phyloP scores from a whole-genome alignment of 2,888 invertebrate genomes.

The Atrina japonica region DNA sequence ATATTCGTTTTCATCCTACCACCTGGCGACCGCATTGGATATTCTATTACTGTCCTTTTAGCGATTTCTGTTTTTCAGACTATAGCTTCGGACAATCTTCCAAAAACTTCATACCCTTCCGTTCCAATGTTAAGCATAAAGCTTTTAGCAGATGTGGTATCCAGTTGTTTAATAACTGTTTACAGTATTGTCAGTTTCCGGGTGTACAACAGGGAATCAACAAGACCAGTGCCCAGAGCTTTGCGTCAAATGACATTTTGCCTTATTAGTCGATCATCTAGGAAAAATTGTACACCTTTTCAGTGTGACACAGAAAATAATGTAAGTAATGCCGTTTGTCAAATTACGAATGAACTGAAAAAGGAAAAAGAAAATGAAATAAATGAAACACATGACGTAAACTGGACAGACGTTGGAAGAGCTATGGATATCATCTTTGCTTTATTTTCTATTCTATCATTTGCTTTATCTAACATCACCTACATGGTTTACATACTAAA shows the following conservation, averaged over 20 bases:
- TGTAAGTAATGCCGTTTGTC: too few relatives aligned
- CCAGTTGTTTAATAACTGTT: background rate
- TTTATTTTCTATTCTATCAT: background rate
- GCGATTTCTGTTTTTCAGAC: constrained; percentile 27
- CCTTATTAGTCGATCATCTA: background rate
- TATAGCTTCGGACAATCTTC: constrained; percentile 18
- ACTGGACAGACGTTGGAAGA: constrained; percentile 8
- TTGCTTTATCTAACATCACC: background rate
- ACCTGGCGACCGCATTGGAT: constrained; percentile 11
- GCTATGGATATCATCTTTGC: background rate
- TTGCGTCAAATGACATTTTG: background rate
- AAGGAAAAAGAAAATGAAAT: too few relatives aligned
- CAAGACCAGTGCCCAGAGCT: background rate
- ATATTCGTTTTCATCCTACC: constrained; percentile 19
- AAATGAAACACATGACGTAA: background rate
- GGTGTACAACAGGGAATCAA: background rate
- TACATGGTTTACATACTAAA: background rate
- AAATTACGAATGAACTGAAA: too few relatives aligned
- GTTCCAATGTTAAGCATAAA: constrained; percentile 5
- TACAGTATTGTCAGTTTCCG: background rate
- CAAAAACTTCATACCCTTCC: constrained; percentile 1
- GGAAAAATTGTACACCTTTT: too few relatives aligned
- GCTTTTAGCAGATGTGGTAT: background rate
- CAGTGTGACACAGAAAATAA: too few relatives aligned
- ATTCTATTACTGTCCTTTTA: constrained; percentile 15